These are phyloP conservation scores for Drosophila maculinotata DNA, from an alignment of 2,888 invertebrate species.

Conservation along the genomic window DNA sequence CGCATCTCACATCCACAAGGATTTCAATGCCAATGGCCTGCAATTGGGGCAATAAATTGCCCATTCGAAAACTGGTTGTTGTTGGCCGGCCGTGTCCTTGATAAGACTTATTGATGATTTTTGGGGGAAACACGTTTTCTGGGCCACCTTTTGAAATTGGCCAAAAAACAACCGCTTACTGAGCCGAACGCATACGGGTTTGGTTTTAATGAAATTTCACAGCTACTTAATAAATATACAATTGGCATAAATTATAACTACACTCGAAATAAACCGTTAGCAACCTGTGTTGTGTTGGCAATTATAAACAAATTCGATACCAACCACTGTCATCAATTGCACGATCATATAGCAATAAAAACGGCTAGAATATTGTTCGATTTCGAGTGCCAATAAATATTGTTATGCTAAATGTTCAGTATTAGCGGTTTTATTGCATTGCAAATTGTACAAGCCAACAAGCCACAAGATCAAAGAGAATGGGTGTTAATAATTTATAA, in stretches of 20 bases:
- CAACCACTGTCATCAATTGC: constrained; percentile 2
- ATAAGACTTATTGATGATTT: constrained; percentile 61
- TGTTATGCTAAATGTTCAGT: constrained; percentile 13
- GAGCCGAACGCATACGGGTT: constrained; percentile 13
- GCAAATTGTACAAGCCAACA: constrained; percentile 29
- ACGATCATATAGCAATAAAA: constrained; percentile 19
- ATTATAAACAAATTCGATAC: constrained; percentile 18
- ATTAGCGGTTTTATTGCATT: constrained; percentile 24
- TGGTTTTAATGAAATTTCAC: constrained; percentile 52
- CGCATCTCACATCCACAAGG: constrained; percentile 47
- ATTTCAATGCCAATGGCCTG: constrained; percentile 76
- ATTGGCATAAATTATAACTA: constrained; percentile 32
- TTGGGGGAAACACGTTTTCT: constrained; percentile 64
- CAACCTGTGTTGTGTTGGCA: constrained; percentile 26
- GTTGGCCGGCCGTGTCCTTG: constrained; percentile 65
- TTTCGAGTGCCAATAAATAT: constrained; percentile 14
- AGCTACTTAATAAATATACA: constrained; percentile 58
- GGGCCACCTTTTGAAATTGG: constrained; percentile 32
- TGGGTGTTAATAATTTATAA: not conserved
- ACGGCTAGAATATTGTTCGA: constrained; percentile 13
- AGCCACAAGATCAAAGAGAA: constrained; percentile 5
- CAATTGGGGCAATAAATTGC: constrained; percentile 71
- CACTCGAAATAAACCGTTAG: constrained; percentile 53
- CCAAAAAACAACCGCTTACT: not conserved
- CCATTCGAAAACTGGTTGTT: constrained; percentile 62